Conservation (phyloP, 1,140 invertebrate species). For the Sminthurides bifidus region DNA sequence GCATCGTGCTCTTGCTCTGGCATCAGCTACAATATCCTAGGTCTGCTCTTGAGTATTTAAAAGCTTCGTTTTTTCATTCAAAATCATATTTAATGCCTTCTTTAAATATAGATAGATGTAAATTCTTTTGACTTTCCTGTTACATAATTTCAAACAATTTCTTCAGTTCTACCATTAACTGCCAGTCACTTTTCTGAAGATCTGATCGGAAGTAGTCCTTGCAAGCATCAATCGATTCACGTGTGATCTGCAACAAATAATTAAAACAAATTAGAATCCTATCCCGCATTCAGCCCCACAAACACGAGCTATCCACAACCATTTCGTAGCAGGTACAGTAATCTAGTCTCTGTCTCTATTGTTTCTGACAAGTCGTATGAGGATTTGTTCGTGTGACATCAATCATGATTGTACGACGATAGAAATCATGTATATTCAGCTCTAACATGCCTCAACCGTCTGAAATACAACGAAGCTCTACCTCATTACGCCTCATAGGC, state of each 20-base stretch:
- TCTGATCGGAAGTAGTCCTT: slow-evolving; percentile 99
- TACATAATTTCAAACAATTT: slow-evolving; percentile 95
- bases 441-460: no score
- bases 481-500: no score
- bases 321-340: no score
- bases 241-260: slow-evolving; percentile 70
- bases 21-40: not conserved
- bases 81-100: not conserved
- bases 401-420: no score
- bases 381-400: no score
- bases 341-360: no score
- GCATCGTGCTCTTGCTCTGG: slow-evolving; percentile 9
- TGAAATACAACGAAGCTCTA: no score
- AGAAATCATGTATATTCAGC: no score
- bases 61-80: not conserved
- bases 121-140: slow-evolving; percentile 17
- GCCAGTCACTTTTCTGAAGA: slow-evolving; percentile 90
- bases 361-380: no score
- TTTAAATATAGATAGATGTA: not conserved
- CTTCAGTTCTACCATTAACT: slow-evolving; percentile 95
- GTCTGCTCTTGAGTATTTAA: no score
- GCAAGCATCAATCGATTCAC: slow-evolving; percentile 96
- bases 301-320: no score
- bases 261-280: not conserved
- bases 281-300: not conserved